Evolutionary conservation across 2,797 vertebrate genomes (phyloP).

Genomic region (Nyctibius grandis): DNA sequence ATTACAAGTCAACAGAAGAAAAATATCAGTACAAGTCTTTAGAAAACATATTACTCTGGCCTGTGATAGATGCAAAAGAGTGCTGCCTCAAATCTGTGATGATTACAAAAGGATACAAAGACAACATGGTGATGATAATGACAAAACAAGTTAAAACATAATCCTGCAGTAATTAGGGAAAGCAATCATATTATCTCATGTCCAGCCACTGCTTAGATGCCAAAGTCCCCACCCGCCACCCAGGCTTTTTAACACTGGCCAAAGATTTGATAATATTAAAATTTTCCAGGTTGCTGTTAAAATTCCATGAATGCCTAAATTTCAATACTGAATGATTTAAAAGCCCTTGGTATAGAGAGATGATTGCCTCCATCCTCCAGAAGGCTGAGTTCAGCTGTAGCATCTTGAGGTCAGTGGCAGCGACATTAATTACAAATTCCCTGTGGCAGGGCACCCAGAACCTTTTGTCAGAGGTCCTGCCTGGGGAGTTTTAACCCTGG

Average conservation of each 20-base stretch:
- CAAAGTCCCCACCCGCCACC: neutral
- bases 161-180: neutral
- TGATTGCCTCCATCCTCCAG: neutral
- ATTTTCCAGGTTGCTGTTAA: neutral
- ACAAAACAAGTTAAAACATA: neutral
- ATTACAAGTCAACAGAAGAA: neutral
- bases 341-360: neutral
- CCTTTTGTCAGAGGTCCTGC: neutral
- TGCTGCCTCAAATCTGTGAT: neutral
- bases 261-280: neutral
- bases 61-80: neutral
- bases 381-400: neutral
- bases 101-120: neutral
- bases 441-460: neutral
- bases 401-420: rapidly evolving
- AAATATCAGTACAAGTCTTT: neutral
- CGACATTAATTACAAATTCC: neutral
- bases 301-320: neutral
- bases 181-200: neutral
- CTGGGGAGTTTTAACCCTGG: neutral
- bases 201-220: neutral
- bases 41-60: neutral
- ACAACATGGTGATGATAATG: neutral
- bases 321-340: rapidly evolving
- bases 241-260: neutral